Base-by-base conservation (phyloP, 2,113 vertebrate genomes). In the Calonectris borealis region DNA sequence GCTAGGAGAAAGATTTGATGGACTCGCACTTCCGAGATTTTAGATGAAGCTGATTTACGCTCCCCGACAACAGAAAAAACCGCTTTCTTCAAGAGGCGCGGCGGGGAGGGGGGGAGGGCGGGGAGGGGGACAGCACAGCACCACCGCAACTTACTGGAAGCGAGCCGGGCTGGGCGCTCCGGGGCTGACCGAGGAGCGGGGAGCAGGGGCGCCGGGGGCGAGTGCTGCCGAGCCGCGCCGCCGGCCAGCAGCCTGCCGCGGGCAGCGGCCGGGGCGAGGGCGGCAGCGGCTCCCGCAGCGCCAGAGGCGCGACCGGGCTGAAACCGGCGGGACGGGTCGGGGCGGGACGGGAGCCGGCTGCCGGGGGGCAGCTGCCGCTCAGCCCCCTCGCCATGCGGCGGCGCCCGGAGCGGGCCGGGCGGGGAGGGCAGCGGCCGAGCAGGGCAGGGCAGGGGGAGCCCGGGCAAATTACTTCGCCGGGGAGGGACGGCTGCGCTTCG, bases 1-100 rank as follows among this genome's bases (percentile, higher is more conserved):
- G 78, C 92, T 66, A 38, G 81, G 86, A 94, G 92, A 88, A 89
- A 88, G 91, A 81, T 91, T 78, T 48, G 96, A 96, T 77, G 94
- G 96, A 96, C 92, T 90, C 57, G 93, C 78, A 82, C 83, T 93
- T 95, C 94, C 88, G 32, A 92, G 95, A 78, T 83, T 93, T 94
- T 76, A 88, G 86, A 95, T 51, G 90, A 79, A 84, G 92, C 90
- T 96, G 91, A 96, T 96, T 93, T 95, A 94, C 86, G 84, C 80
- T 96, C 91, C 80, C 44, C 76, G 90, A 93, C 91, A 91, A 75
- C 69, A 48, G 69, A 68, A 86, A 81, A 75, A n/a, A 95, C 14
- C 69, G 83, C 75, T 52, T 91, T 92, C 92, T 94, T 76, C 83
- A 16, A 83, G 92, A 96, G 90, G 80, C 64, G 83, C 89, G 79